Percentiles rank a stretch among this genome's conserved stretches.
These are phyloP conservation scores for Sarcophaga caerulescens DNA, from an alignment of 2,888 invertebrate species.

Conservation along the genomic window DNA sequence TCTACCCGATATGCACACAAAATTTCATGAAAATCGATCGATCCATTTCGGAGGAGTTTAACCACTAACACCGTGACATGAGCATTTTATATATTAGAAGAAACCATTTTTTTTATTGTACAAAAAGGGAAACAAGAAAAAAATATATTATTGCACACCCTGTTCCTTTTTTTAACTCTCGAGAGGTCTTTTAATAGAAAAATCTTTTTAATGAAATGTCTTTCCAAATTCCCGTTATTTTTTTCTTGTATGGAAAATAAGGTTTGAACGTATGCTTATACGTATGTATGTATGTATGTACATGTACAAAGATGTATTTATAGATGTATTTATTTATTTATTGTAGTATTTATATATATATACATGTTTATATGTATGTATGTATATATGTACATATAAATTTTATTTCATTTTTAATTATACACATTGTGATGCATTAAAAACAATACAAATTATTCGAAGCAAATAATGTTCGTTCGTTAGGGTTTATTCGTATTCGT, in stretches of 20 bases:
- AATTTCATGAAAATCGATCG: no score
- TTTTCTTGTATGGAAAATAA: not conserved
- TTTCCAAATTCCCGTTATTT: not conserved
- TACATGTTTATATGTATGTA: slow-evolving; percentile 8
- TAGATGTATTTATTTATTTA: not conserved
- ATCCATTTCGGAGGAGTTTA: no score
- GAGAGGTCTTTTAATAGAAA: not conserved
- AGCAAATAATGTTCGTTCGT: slow-evolving; percentile 62
- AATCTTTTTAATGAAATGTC: not conserved
- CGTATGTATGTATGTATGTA: no score
- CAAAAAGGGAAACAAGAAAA: no score
- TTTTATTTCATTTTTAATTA: slow-evolving; percentile 66
- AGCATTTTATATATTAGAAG: no score
- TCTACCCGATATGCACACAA: no score
- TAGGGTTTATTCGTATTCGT: no score
- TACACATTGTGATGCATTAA: slow-evolving; percentile 71
- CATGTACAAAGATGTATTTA: not conserved
- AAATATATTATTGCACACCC: no score
- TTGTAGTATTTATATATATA: not conserved
- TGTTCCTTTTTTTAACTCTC: no score
- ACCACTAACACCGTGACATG: no score
- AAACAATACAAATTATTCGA: slow-evolving; percentile 68
- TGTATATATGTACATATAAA: not conserved
- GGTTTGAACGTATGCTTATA: not conserved
- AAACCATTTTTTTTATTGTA: no score